Percentiles rank a stretch among this genome's conserved stretches.
Conservation (phyloP, 2,888 invertebrate species). For the Bedellia somnulentella region DNA sequence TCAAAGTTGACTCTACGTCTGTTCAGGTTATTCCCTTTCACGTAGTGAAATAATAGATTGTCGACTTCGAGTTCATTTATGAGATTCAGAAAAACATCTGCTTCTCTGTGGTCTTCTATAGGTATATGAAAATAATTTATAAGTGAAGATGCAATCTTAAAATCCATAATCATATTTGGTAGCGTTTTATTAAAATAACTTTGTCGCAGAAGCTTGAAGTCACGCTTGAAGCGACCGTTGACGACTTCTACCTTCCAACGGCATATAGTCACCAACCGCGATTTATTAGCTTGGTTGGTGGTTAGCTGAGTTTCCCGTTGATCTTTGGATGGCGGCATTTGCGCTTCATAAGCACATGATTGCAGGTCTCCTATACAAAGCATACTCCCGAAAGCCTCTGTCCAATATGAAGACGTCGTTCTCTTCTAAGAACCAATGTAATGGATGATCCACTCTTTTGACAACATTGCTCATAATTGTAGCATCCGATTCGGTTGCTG, state of each 20-base stretch:
- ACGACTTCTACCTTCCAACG: conserved; percentile 9
- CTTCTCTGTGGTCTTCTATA: too few relatives aligned
- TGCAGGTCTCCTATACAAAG: conserved; percentile 2
- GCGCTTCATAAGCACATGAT: conserved; percentile 7
- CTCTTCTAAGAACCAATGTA: conserved; percentile 2
- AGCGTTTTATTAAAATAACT: too few relatives aligned
- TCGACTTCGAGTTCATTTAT: too few relatives aligned
- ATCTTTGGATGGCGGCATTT: conserved; percentile 4
- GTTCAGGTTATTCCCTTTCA: too few relatives aligned
- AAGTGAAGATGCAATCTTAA: too few relatives aligned
- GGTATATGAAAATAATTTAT: too few relatives aligned
- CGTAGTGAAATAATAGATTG: too few relatives aligned
- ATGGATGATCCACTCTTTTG: background rate
- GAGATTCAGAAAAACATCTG: too few relatives aligned
- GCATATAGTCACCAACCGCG: conserved; percentile 7
- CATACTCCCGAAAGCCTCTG: conserved; percentile 10
- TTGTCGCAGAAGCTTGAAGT: conserved; percentile 7
- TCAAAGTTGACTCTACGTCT: too few relatives aligned
- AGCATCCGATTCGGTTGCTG: conserved; percentile 7
- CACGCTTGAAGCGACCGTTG: conserved; percentile 8
- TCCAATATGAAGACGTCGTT: conserved; percentile 11
- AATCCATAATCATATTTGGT: too few relatives aligned
- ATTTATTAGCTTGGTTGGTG: conserved; percentile 8
- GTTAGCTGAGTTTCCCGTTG: conserved; percentile 8
- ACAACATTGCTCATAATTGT: conserved; percentile 2